Evolutionary conservation across 2,113 vertebrate species (phyloP), one percentile per base, ranked within the genome.

Genomic region (Polypterus bichir): DNA sequence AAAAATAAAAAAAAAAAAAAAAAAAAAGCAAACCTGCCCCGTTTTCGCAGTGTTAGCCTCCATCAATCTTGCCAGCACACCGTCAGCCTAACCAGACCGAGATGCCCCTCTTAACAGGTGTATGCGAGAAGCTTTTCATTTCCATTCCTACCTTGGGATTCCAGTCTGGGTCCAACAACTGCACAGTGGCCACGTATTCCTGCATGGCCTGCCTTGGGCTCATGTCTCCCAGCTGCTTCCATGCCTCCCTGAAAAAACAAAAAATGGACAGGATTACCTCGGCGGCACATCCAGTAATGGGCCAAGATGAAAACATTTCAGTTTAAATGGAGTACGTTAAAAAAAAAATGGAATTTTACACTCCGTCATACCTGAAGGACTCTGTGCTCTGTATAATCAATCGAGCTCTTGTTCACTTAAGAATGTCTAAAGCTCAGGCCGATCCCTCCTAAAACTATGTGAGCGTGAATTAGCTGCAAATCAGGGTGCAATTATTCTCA

Each of bases 171-270:
- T 98, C 94, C 66, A 98, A 76, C 62, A 86, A 83, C 64, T 87
- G 88, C 67, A 98, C 89, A 45, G 82, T 81, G 10, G 89, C 80
- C n/a, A 98, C 69, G 49, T 98, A 98, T 54, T 98, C 96, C 73
- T 83, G 85, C 94, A 98, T 98, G 11, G 94, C 94, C 67, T 95
- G 91, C 47, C 86, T 85, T 6, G 79, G 71, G 59, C 83, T 92
- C 80, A 86, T 91, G 67, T 96, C 91, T 47, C 88, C 89, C 52
- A 98, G 83, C 53, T 92, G 91, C 75, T 94, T 98, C 96, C 96
- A 98, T 0, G 93, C 91, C 69, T 96, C 89, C 96, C 96, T 98
- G 76, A 1, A 71, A 4, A 72, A 62, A 66, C 11, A 73, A 70
- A 4, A 76, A 51, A 75, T 67, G 0, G 48, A 58, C 47, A 66